Evolutionary conservation across 2,888 invertebrate genomes (phyloP), one percentile per base, ranked within the genome.

Genomic region (Hypsopygia costalis): DNA sequence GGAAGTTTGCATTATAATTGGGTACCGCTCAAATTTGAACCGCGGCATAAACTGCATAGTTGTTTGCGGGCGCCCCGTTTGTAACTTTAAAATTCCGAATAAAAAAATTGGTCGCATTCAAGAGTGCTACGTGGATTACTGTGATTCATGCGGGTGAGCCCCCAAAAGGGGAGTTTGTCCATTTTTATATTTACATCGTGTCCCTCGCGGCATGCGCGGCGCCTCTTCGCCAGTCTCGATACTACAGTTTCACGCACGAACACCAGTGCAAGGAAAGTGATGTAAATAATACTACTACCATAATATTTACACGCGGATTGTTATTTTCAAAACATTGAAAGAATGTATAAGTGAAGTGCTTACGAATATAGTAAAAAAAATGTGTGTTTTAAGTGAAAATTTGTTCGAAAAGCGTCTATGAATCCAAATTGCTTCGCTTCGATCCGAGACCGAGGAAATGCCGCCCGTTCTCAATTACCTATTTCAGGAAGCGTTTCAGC

Each of bases 141-240:
- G 82, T 87, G 87, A 88, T 85, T 86, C 83, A 86, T 83, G 68
- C 69, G 80, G 73, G 75, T 78, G 81, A 81, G 76, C 80, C 79
- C 81, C 67, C 68, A 70, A 83, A 85, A 87, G 88, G 87, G 86
- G 87, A 87, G 85, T 80, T 81, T 80, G 76, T 83, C 77, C 85
- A 86, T 86, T 88, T 87, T 88, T 88, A 87, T 86, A 87, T 86
- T 87, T 88, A 82, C 80, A 79, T 67, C 81, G 81, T 70, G 76
- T 80, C 83, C 81, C 85, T 80, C 75, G 70, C 74, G 86, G 85
- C 86, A 86, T 87, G 86, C 87, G 88, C 87, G 85, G 70, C 85
- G 85, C 78, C 76, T 77, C 77, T 72, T 68, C 70, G 83, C 75
- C 86, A 88, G 87, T 87, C 81, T 75, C 59, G 77, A 67, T 72